These are phyloP conservation scores for Antennarius striatus DNA, from an alignment of 2,113 vertebrate genomes.

Conservation along the genomic window DNA sequence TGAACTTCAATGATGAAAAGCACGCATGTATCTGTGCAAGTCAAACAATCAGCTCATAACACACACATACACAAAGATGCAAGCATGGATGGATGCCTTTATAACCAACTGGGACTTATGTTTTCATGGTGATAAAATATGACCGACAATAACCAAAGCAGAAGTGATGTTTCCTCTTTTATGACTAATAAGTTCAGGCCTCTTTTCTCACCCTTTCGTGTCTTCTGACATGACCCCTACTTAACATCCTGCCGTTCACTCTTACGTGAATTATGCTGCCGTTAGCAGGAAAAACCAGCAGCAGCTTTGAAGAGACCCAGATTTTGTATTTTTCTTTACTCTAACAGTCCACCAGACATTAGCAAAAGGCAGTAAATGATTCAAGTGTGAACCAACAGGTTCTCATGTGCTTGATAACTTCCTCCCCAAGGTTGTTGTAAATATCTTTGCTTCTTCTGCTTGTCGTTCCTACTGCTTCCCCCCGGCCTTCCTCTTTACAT, in stretches of 20 bases:
- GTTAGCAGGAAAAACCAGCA: neutral
- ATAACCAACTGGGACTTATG: neutral
- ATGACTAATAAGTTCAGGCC: neutral
- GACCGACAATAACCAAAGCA: constrained; percentile 35
- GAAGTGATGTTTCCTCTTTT: constrained; percentile 62
- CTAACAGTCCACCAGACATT: too few species aligned
- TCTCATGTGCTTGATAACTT: neutral
- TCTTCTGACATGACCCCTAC: neutral
- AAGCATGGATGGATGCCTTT: neutral
- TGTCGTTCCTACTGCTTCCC: neutral
- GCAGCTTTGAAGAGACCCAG: neutral
- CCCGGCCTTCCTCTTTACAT: constrained; percentile 7
- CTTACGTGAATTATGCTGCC: neutral
- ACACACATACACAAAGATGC: neutral
- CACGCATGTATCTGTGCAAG: neutral
- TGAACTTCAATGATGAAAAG: too few species aligned
- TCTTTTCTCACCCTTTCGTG: constrained; percentile 17
- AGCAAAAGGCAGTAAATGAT: neutral
- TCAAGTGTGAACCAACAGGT: neutral
- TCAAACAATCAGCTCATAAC: neutral
- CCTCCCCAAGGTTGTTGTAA: neutral
- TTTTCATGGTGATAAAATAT: constrained; percentile 42
- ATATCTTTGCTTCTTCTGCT: neutral
- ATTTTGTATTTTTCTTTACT: too few species aligned
- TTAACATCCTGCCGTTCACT: neutral